Evolutionary conservation across 2,888 invertebrate genomes (phyloP).

Genomic region (Ephialtes manifestator): DNA sequence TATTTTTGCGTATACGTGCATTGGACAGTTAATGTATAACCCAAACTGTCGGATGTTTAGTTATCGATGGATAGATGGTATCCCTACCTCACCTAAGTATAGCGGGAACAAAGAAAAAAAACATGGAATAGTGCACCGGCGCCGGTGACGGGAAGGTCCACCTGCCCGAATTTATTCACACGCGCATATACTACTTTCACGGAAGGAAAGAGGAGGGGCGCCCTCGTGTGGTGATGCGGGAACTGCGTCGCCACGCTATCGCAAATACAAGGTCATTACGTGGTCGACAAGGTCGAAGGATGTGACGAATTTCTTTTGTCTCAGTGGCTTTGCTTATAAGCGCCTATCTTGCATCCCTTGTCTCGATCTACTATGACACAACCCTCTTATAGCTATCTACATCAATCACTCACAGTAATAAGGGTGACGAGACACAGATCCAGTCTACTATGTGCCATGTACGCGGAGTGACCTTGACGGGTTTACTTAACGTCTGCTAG

Average conservation of each 20-base stretch:
- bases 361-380: conserved; percentile 15
- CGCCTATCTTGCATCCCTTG: conserved; percentile 27
- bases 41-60: background rate
- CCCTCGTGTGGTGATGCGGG: conserved; percentile 55
- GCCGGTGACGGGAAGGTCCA: conserved; percentile 52
- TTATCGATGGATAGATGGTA: background rate
- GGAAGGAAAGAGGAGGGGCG: background rate
- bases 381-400: conserved; percentile 6
- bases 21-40: background rate
- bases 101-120: conserved; percentile 39
- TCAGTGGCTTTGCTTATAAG: conserved; percentile 5
- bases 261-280: conserved; percentile 62
- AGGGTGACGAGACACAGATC: conserved; percentile 35
- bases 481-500: background rate
- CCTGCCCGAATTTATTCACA: conserved; percentile 68
- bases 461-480: background rate
- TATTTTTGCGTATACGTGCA: background rate
- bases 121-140: conserved; percentile 28
- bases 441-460: background rate
- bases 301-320: conserved; percentile 61
- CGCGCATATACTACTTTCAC: conserved; percentile 52
- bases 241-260: conserved; percentile 56
- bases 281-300: conserved; percentile 59
- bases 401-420: conserved; percentile 49
- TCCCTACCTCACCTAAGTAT: background rate